These are phyloP conservation scores for Cyaniris semiargus DNA, from an alignment of 2,888 invertebrate genomes.

Conservation along the genomic window DNA sequence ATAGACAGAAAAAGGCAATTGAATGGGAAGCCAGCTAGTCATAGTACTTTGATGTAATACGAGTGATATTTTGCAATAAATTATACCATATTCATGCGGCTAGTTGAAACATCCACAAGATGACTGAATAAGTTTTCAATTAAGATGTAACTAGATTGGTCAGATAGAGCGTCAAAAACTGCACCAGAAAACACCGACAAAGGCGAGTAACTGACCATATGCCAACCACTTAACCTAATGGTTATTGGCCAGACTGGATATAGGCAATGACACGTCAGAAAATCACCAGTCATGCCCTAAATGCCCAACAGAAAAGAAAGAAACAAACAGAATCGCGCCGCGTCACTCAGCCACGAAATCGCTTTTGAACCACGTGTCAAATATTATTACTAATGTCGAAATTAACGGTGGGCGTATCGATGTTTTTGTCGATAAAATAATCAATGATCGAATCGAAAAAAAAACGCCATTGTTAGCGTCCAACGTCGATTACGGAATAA, in stretches of 20 bases:
- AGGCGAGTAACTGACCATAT: neutral
- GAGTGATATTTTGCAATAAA: neutral
- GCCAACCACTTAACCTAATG: conserved; percentile 21
- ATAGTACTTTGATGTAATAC: no score
- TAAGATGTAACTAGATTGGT: neutral
- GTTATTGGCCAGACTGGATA: conserved; percentile 38
- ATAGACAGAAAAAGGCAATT: no score
- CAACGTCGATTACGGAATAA: conserved; percentile 60
- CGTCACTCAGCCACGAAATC: conserved; percentile 76
- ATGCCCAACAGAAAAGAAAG: conserved; percentile 67
- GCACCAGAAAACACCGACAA: neutral
- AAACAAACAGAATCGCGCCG: conserved; percentile 75
- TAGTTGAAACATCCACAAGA: neutral
- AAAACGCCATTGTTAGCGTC: conserved; percentile 73
- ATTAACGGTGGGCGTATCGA: conserved; percentile 80
- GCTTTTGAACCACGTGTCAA: conserved; percentile 80
- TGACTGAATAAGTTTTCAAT: neutral
- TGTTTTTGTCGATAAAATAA: conserved; percentile 77
- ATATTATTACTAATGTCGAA: conserved; percentile 77
- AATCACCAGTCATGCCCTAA: conserved; percentile 75
- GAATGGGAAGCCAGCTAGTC: no score
- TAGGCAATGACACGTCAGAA: conserved; percentile 66
- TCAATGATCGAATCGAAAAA: conserved; percentile 75
- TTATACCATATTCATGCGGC: neutral
- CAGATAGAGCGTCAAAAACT: conserved; percentile 9